These are phyloP conservation scores for Dissostichus mawsoni DNA, from an alignment of 2,113 vertebrate species.

Conservation along the genomic window DNA sequence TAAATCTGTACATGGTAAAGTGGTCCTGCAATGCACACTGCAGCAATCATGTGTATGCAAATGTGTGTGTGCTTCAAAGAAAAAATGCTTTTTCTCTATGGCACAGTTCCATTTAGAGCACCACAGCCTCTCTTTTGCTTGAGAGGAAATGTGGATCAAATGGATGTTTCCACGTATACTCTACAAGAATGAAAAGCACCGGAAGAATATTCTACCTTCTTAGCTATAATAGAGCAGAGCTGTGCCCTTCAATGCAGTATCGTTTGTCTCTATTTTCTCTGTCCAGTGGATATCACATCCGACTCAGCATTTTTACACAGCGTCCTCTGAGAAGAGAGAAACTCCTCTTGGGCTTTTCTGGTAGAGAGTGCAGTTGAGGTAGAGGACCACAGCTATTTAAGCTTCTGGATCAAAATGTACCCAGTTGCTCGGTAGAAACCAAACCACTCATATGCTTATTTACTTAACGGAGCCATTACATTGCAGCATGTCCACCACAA, in stretches of 20 bases:
- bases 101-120: slow-evolving; percentile 34
- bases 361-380: slow-evolving; percentile 33
- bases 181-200: slow-evolving; percentile 19
- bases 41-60: slow-evolving; percentile 59
- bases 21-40: slow-evolving; percentile 44
- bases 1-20: slow-evolving; percentile 45
- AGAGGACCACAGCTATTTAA: slow-evolving; percentile 37
- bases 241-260: slow-evolving; percentile 62
- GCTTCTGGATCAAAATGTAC: slow-evolving; percentile 19
- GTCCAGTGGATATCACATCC: slow-evolving; percentile 54
- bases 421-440: slow-evolving; percentile 20
- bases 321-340: slow-evolving; percentile 49
- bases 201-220: slow-evolving; percentile 52
- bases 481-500: slow-evolving; percentile 28
- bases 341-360: slow-evolving; percentile 41
- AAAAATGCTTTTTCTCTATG: slow-evolving; percentile 45
- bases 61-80: slow-evolving; percentile 58
- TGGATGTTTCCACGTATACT: slow-evolving; percentile 35
- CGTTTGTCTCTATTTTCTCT: slow-evolving; percentile 75
- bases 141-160: slow-evolving; percentile 50
- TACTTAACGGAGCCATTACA: slow-evolving; percentile 30
- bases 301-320: slow-evolving; percentile 65
- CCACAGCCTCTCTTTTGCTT: slow-evolving; percentile 33
- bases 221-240: slow-evolving; percentile 44
- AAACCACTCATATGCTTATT: slow-evolving; percentile 42